A percentile compares a stretch with the other conserved stretches of the same genome.
Evolutionary conservation across 2,113 vertebrate genomes (phyloP).

Genomic region (Eulemur rufifrons): DNA sequence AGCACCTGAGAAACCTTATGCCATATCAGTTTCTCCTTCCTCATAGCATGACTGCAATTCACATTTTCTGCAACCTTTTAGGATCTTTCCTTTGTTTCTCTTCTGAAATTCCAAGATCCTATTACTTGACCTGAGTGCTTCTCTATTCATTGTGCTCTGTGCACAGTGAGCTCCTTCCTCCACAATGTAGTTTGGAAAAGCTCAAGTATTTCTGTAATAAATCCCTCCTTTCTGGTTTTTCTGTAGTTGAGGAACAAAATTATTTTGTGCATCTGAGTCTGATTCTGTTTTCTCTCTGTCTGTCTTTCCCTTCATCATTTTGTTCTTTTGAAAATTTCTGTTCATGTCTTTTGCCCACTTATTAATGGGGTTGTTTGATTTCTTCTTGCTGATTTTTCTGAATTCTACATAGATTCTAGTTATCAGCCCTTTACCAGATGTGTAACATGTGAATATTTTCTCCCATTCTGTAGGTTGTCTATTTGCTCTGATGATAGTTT

Average conservation of each 20-base stretch:
- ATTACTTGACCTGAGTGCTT: accelerated
- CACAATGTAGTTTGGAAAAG: background rate
- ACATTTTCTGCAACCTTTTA: background rate
- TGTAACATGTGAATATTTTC: too few relatives aligned
- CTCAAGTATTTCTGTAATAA: background rate
- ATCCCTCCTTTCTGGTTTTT: background rate
- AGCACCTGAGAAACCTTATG: background rate
- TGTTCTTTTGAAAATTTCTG: background rate
- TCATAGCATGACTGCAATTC: too few relatives aligned
- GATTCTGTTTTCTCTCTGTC: background rate
- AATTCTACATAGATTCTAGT: too few relatives aligned
- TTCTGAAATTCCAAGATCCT: background rate
- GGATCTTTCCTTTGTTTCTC: background rate
- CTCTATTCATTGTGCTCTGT: background rate
- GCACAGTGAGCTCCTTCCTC: background rate
- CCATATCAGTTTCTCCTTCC: background rate
- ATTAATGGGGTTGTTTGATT: too few relatives aligned
- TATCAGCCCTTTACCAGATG: too few relatives aligned
- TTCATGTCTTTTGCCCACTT: too few relatives aligned
- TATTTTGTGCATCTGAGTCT: background rate
- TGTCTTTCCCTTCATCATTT: background rate
- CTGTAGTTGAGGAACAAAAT: background rate
- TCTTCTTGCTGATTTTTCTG: too few relatives aligned
- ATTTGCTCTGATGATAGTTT: too few relatives aligned
- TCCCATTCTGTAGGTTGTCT: too few relatives aligned